A percentile compares a stretch with the other conserved stretches of the same genome.
Evolutionary conservation across 23 tunicate species (phyloP).

Genomic region (Halocynthia aurantium): DNA sequence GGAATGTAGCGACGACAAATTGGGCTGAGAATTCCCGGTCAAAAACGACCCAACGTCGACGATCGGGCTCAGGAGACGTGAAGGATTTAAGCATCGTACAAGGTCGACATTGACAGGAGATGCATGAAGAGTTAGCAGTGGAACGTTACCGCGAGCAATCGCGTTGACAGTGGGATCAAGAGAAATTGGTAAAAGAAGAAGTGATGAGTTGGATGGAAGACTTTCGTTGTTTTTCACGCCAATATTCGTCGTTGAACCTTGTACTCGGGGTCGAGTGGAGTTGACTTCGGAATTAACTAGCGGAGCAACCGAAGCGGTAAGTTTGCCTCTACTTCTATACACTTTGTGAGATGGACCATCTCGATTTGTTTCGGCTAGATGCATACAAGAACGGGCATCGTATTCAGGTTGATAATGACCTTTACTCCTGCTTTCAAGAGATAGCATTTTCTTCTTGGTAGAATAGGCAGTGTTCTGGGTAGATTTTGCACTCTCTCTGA

Average conservation of each 20-base stretch:
- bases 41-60: conserved; percentile 8
- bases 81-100: conserved; percentile 3
- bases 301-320: conserved; percentile 81
- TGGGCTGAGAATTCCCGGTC: not conserved
- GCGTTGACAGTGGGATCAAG: conserved; percentile 23
- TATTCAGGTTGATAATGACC: not conserved
- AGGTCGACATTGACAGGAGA: conserved; percentile 36
- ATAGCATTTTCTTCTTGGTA: not conserved
- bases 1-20: too few relatives aligned
- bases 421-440: not conserved
- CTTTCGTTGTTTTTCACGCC: not conserved
- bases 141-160: conserved; percentile 9
- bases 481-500: conserved; percentile 1
- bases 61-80: conserved; percentile 4
- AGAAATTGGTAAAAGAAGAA: conserved; percentile 69
- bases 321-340: not conserved
- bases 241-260: not conserved
- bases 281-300: conserved; percentile 23
- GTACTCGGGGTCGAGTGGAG: not conserved
- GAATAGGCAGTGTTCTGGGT: not conserved
- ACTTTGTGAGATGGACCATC: not conserved
- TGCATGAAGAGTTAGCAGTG: conserved; percentile 48
- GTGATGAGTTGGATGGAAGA: conserved; percentile 25
- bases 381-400: not conserved
- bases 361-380: not conserved